Conservation (phyloP, 2,888 invertebrate genomes). For the Pandemis heparana region DNA sequence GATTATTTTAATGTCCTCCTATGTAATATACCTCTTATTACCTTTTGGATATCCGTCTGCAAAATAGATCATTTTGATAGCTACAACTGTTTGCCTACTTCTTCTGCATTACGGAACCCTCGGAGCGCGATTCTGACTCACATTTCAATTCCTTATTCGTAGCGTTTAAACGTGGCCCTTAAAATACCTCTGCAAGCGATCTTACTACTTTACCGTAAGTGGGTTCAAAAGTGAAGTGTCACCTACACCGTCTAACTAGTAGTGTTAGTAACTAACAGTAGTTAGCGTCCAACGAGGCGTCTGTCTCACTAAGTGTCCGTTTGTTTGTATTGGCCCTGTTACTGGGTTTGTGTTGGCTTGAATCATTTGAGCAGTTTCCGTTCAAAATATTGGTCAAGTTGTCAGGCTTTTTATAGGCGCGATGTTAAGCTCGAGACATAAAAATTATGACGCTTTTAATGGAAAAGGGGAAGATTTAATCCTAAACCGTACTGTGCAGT, state of each 20-base stretch:
- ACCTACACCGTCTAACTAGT: conserved; percentile 54
- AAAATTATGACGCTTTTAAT: background rate
- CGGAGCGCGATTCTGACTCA: too few species aligned
- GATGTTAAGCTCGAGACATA: conserved; percentile 4
- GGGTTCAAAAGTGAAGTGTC: conserved; percentile 68
- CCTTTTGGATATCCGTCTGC: too few species aligned
- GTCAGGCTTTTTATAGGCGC: conserved; percentile 5
- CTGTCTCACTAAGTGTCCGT: conserved; percentile 59
- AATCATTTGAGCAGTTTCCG: conserved; percentile 37
- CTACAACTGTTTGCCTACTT: too few species aligned
- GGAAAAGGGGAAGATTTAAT: background rate
- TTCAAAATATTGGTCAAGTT: conserved; percentile 3
- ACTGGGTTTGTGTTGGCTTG: conserved; percentile 51
- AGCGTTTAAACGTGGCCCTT: conserved; percentile 10
- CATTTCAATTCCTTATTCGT: too few species aligned
- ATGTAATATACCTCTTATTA: too few species aligned
- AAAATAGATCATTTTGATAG: background rate
- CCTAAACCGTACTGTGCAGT: background rate
- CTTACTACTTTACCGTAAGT: conserved; percentile 59
- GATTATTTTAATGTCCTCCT: too few species aligned
- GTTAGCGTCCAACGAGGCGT: conserved; percentile 58
- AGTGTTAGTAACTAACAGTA: conserved; percentile 64
- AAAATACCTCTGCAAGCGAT: conserved; percentile 36
- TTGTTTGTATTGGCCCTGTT: conserved; percentile 56
- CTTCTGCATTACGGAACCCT: too few species aligned